Base-by-base conservation (phyloP, 2,797 vertebrate species). In the Catostomus latipinnis region DNA sequence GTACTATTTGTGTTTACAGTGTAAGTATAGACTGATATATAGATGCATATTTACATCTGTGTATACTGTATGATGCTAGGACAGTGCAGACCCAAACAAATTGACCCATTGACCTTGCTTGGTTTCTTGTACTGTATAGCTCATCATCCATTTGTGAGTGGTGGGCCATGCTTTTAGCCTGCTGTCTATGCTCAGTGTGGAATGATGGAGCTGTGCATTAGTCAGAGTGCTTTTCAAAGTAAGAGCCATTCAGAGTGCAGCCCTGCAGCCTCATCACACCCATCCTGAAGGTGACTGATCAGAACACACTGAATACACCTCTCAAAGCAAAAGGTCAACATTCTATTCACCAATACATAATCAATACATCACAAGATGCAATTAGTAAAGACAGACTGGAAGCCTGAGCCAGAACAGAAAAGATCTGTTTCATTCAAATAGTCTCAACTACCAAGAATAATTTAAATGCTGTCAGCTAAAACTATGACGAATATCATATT, bases 191-290 rank as follows among this genome's bases (percentile, higher is more conserved):
- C 77, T 71, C 69, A 54, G 52, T 60, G 77, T 70, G 70, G 58
- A 84, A 85, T 87, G 74, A 80, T 84, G 76, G 74, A 84, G 68
- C 67, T 65, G 76, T 81, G 81, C 81, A 86, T 87, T 87, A 87
- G 83, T 81, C 80, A 70, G 78, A 87, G 86, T 87, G 85, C 83
- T 86, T 85, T 87, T 82, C 67, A 84, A 82, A 83, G 84, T 85
- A 84, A 83, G 60, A 83, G 72, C 66, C 80, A 76, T 60, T 76
- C 56, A 77, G 78, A 76, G 73, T 66, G 70, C 79, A 74, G 66
- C n/a, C 63, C 72, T 57, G 71, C 60, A 86, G 68, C 74, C 73
- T 49, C 45, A 78, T 48, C 12, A 48, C 68, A 76, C 62, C 34
- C 10, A 2, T 74, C 79, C 56, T 71, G 73, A 87, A 80, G 86